Conservation (phyloP, 2,113 vertebrate species). For the Bubalus kerabau region DNA sequence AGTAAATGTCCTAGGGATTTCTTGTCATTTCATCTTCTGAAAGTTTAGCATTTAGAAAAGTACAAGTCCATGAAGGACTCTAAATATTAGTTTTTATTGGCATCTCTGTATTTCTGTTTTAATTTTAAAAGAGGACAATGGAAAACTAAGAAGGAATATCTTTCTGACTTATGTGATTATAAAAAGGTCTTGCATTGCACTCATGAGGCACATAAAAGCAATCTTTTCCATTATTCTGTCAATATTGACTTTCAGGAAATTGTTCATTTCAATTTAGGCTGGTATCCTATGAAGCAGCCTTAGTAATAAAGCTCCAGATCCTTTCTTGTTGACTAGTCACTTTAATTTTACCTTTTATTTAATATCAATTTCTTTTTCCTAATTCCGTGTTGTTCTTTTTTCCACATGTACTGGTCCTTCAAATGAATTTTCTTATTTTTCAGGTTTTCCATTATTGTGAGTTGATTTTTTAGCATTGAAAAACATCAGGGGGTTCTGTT, state of each 20-base stretch:
- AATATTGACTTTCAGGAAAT: constrained; percentile 60
- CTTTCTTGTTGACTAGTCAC: not conserved
- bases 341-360: constrained; percentile 55
- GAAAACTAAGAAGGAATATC: constrained; percentile 54
- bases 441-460: not conserved
- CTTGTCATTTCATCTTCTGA: not conserved
- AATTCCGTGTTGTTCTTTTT: not conserved
- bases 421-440: constrained; percentile 22
- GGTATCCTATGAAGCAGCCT: constrained; percentile 16
- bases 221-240: constrained; percentile 54
- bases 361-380: constrained; percentile 36
- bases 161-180: constrained; percentile 28
- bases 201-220: constrained; percentile 43
- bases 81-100: constrained; percentile 38
- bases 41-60: constrained; percentile 43
- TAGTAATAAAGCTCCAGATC: constrained; percentile 33
- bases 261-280: constrained; percentile 38
- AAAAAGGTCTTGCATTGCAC: constrained; percentile 35
- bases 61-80: constrained; percentile 20
- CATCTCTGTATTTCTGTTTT: constrained; percentile 36
- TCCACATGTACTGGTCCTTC: not conserved
- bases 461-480: not conserved
- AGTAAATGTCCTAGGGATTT: not conserved
- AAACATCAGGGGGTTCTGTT: not conserved
- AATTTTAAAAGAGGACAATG: constrained; percentile 41